Conservation (phyloP, 2,113 vertebrate genomes). For the Plotosus lineatus region DNA sequence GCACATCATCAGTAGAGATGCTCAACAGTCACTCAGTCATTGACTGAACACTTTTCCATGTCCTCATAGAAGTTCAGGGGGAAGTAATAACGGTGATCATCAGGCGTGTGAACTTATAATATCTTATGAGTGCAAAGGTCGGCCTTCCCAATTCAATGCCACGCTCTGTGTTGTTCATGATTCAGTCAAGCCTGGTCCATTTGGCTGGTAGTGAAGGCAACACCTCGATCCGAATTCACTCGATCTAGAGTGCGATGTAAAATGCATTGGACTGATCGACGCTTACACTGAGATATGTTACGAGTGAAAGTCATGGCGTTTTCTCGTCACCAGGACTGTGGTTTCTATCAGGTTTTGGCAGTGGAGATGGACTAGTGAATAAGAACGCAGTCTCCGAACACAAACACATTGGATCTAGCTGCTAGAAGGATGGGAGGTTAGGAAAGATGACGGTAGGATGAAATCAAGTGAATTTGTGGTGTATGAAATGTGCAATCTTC, state of each 20-base stretch:
- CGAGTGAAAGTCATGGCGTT: too few relatives aligned
- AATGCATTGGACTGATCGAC: too few relatives aligned
- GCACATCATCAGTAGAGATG: neutral
- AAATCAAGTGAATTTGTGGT: neutral
- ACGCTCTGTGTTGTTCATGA: neutral
- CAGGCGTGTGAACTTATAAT: neutral
- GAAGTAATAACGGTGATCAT: neutral
- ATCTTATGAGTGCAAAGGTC: slow-evolving; percentile 13
- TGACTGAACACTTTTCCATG: neutral
- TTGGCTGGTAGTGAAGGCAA: neutral
- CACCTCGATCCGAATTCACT: neutral
- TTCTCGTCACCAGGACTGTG: too few relatives aligned
- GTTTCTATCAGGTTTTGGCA: too few relatives aligned
- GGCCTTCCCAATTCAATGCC: neutral
- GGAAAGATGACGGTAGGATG: slow-evolving; percentile 3
- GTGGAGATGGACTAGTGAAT: too few relatives aligned
- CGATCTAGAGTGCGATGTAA: neutral
- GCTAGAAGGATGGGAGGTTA: neutral
- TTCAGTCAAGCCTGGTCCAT: neutral
- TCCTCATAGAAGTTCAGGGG: neutral
- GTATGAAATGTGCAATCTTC: slow-evolving; percentile 8
- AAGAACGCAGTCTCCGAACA: neutral
- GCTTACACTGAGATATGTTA: too few relatives aligned
- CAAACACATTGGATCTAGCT: neutral
- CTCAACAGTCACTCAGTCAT: neutral